Conservation (phyloP, 2,797 vertebrate genomes). For the Cynodonichthys magdalenae region DNA sequence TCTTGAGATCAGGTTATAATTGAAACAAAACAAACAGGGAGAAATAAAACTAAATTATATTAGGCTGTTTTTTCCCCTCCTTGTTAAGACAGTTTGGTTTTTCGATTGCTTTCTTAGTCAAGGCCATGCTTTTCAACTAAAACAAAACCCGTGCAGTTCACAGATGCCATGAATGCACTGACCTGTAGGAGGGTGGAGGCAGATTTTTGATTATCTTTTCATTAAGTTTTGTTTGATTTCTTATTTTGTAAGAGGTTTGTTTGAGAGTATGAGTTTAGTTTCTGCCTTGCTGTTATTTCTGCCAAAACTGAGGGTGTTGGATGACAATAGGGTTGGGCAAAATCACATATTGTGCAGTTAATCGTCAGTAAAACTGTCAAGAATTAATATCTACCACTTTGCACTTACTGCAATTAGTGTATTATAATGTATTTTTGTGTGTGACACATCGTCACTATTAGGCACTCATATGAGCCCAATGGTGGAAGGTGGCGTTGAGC, state of each 20-base stretch:
- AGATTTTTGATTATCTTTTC: not conserved
- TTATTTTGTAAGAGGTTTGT: no score
- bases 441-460: no score
- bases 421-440: no score
- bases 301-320: no score
- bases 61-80: not conserved
- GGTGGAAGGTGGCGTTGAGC: no score
- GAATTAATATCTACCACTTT: no score
- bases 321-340: no score
- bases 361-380: no score
- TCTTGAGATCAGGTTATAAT: conserved; percentile 4
- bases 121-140: not conserved
- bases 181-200: not conserved
- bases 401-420: no score
- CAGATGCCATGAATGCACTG: not conserved
- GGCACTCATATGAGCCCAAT: no score
- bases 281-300: not conserved
- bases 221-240: not conserved
- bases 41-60: conserved; percentile 23
- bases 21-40: conserved; percentile 16
- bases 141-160: not conserved
- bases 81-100: not conserved
- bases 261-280: no score
- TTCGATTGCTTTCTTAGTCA: conserved; percentile 1
- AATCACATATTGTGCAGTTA: no score